Evolutionary conservation across 2,113 vertebrate species (phyloP), one percentile per base, ranked within the genome.

Genomic region (Zeus faber): DNA sequence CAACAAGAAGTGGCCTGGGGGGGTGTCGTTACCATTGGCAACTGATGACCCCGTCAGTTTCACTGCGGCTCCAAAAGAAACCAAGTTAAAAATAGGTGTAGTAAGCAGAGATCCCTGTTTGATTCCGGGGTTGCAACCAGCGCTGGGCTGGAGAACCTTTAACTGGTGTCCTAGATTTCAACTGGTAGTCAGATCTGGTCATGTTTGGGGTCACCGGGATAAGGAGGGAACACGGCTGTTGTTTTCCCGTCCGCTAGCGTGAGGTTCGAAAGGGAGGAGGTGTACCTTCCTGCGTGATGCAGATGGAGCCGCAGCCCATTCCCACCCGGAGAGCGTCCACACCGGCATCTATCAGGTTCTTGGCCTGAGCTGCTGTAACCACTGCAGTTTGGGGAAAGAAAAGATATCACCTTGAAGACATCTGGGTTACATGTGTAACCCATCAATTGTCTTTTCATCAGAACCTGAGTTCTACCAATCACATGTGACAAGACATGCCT

Each of bases 251-350:
- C 13, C 29, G 13, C 8, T 2, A n/a, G 5, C 4, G 1, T 10
- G 2, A 37, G 33, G 33, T 10, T 37, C 11, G 3, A 37, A 14
- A 13, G 2, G 31, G 1, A 37, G 33, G 33, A n/a, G 24, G 47
- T 16, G 20, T 81, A 95, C 94, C 94, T 93, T 97, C 94, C 70
- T 96, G 94, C 1, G 94, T 97, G 80, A 97, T 97, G 74, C 94
- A 97, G 82, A 97, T 97, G 50, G 94, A 97, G 46, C 94, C 94
- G 11, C 94, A 95, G 72, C 94, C 94, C 94, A 97, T 97, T 3
- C 94, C 94, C 11, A 97, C 94, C 3, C 94, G 86, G 20, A 97
- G 75, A 13, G 92, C 94, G 0, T 96, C 94, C 63, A 94, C 93
- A 1, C 94, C 93, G 0, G 94, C 94, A 0, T 97, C 94, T 0